Conservation (phyloP, 2,113 vertebrate species). For the Pimephales promelas region DNA sequence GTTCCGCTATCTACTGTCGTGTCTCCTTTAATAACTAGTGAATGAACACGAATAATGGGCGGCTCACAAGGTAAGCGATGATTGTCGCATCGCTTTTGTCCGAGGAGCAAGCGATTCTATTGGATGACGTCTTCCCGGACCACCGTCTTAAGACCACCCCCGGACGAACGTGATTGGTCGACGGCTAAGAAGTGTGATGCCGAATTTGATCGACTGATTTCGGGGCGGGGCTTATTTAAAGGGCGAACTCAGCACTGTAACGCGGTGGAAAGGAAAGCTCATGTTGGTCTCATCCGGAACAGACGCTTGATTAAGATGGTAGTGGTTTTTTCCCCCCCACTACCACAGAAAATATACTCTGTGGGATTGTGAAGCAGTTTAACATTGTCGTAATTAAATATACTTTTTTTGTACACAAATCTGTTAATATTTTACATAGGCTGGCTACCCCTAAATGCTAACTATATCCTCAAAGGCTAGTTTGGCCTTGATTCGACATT, state of each 20-base stretch:
- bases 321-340: too few relatives aligned
- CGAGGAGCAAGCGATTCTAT: conserved; percentile 54
- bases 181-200: too few relatives aligned
- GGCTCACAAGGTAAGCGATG: conserved; percentile 55
- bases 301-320: neutral
- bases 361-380: neutral
- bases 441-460: neutral
- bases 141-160: conserved; percentile 65
- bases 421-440: neutral
- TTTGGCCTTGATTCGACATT: neutral
- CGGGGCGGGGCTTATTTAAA: too few relatives aligned
- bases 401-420: neutral
- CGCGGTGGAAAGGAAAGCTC: too few relatives aligned
- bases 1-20: conserved; percentile 51
- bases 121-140: conserved; percentile 73
- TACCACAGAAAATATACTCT: neutral
- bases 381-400: neutral
- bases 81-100: conserved; percentile 66
- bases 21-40: conserved; percentile 67
- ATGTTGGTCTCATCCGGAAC: too few relatives aligned
- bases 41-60: conserved; percentile 65
- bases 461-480: neutral
- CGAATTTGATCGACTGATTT: too few relatives aligned
- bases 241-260: too few relatives aligned
- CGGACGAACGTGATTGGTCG: too few relatives aligned